These are phyloP conservation scores for Nineta flava DNA, from an alignment of 2,888 invertebrate species.

Conservation along the genomic window DNA sequence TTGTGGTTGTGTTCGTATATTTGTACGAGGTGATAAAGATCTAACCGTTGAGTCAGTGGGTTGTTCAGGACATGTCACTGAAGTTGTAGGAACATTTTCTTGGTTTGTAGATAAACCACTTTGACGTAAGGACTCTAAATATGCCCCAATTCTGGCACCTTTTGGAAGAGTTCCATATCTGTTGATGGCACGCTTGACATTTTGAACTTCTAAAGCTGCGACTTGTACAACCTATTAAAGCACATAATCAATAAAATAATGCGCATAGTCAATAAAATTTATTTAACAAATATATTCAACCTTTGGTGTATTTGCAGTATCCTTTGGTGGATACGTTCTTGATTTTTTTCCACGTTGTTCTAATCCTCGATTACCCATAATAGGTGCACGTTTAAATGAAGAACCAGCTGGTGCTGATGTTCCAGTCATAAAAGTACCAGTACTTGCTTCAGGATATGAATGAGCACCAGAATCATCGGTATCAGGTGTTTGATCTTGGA, in stretches of 20 bases:
- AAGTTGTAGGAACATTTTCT: conserved; percentile 18
- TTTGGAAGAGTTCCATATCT: conserved; percentile 95
- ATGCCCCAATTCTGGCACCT: conserved; percentile 90
- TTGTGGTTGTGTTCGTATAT: conserved; percentile 50
- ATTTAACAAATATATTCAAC: conserved; percentile 9
- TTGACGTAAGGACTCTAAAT: conserved; percentile 81
- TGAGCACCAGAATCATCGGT: conserved; percentile 51
- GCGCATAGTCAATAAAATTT: background rate
- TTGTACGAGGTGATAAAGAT: conserved; percentile 49
- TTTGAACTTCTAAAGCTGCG: conserved; percentile 87
- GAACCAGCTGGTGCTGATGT: conserved; percentile 21
- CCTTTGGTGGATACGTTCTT: conserved; percentile 39
- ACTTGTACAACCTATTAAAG: conserved; percentile 43
- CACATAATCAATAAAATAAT: background rate
- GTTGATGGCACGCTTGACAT: conserved; percentile 86
- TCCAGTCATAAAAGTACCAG: conserved; percentile 26
- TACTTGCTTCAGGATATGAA: conserved; percentile 30
- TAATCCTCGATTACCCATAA: conserved; percentile 41
- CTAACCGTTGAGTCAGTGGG: conserved; percentile 28
- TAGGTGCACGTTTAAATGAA: conserved; percentile 39
- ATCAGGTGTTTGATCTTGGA: conserved; percentile 54
- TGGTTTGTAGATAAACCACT: conserved; percentile 40
- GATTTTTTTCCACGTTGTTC: conserved; percentile 48
- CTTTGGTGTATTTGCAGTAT: conserved; percentile 20
- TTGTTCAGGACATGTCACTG: conserved; percentile 19